phyloP scores from a whole-genome alignment of 2,797 vertebrate genomes.

The Epinephelus awoara region DNA sequence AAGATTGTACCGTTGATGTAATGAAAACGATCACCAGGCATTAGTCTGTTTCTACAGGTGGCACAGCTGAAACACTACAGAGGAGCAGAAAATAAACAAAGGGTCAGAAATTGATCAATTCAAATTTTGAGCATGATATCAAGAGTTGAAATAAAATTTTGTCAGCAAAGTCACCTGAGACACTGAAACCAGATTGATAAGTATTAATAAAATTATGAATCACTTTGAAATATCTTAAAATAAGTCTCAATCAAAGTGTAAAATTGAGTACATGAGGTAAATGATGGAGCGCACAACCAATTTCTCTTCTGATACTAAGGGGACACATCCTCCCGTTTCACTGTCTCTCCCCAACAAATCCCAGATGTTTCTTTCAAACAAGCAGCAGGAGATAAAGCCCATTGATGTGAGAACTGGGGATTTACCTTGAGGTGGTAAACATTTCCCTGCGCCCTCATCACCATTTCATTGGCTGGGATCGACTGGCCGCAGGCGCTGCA shows the following conservation, averaged over 20 bases:
- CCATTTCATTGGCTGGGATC: constrained; percentile 91
- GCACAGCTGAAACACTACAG: constrained; percentile 90
- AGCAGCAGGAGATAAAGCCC: constrained; percentile 41
- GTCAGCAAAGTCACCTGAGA: neutral
- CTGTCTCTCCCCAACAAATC: constrained; percentile 31
- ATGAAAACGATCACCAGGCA: constrained; percentile 90
- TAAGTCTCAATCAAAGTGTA: neutral
- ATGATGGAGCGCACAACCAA: neutral
- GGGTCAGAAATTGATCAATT: neutral
- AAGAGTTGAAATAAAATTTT: neutral
- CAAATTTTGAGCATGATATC: neutral
- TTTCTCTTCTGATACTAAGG: neutral
- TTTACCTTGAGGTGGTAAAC: constrained; percentile 91
- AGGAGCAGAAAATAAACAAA: neutral
- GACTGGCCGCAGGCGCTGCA: constrained; percentile 89
- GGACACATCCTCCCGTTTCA: neutral
- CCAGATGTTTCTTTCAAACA: constrained; percentile 57
- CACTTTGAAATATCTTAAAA: neutral
- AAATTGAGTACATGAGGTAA: neutral
- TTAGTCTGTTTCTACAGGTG: constrained; percentile 88
- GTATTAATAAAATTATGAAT: neutral
- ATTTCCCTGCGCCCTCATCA: constrained; percentile 89
- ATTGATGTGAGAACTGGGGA: constrained; percentile 42
- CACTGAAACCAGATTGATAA: neutral
- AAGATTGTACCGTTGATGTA: constrained; percentile 89